phyloP scores from a whole-genome alignment of 2,797 vertebrate genomes.

The Xenops minutus region DNA sequence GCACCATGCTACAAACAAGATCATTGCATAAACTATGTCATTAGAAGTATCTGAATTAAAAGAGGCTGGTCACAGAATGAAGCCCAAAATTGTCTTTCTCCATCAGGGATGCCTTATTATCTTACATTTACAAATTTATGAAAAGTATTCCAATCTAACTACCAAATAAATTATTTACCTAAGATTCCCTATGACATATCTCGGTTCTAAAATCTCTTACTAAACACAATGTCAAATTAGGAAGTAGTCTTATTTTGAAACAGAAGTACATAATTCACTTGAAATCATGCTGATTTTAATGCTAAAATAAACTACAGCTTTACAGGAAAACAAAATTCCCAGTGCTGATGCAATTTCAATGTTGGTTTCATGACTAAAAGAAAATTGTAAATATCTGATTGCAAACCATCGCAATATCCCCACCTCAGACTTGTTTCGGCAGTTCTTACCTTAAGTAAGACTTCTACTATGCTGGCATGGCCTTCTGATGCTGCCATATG shows the following conservation, averaged over 20 bases:
- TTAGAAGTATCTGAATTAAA: not conserved
- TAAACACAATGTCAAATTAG: not conserved
- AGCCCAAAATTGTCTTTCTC: not conserved
- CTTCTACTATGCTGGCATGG: conserved; percentile 86
- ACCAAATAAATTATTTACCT: not conserved
- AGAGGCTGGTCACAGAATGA: not conserved
- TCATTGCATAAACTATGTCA: conserved; percentile 34
- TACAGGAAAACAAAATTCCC: not conserved
- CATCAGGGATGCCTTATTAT: not conserved
- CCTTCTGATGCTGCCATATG: conserved; percentile 89
- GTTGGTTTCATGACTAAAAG: not conserved
- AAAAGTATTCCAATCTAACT: not conserved
- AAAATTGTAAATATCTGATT: not conserved
- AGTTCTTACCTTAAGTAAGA: conserved; percentile 83
- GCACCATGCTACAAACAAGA: conserved; percentile 82
- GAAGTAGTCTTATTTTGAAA: not conserved
- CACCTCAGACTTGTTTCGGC: not conserved
- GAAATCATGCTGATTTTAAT: not conserved
- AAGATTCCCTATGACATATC: not conserved
- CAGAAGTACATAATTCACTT: not conserved
- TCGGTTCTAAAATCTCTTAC: not conserved
- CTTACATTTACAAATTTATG: not conserved
- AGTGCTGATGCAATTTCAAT: not conserved
- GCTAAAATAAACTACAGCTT: not conserved
- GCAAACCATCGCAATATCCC: not conserved